Base-by-base conservation (phyloP, 2,888 invertebrate genomes). In the Antheraea assamensis region DNA sequence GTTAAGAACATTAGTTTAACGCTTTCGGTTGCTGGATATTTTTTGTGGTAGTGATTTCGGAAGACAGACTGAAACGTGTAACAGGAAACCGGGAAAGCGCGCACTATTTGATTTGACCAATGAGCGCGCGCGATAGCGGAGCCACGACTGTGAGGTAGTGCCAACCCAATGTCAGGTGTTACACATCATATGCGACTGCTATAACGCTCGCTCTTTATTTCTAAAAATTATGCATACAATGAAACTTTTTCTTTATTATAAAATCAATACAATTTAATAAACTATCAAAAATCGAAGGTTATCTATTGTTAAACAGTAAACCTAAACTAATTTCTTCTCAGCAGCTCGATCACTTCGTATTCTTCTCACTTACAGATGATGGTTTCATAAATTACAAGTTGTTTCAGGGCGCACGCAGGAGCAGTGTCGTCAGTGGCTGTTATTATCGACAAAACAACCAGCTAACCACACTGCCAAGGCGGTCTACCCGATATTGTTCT, bases 381-480 rank as follows among this genome's bases (percentile, higher is more conserved):
- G 42, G 42, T 13, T 42, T 42, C 42, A 15, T 30, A 24, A 58
- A n/a, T 8, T 2, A 24, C 27, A 61, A 30, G 66, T 52, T 8
- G 55, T 70, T 70, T 74, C 27, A 85, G 93, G 94, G 90, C 87
- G 95, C 92, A 96, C 97, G 96, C 96, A 96, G 96, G 95, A 97
- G 98, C 97, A 98, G 98, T 98, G 98, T 95, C 96, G 97, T 96
- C 97, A 98, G 98, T 97, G 98, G 98, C 97, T 98, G 98, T 98
- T 96, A 83, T 81, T 93, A 83, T 88, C 72, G 79, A 79, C 89
- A 90, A 96, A 97, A 99, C 99, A 99, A 99, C 99, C 99, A 99
- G 99, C 99, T 99, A 99, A 99, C 98, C 98, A 99, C 99, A 99
- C 99, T 99, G 99, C 99, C 99, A 98, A 95, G 95, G 96, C 96